Evolutionary conservation across 2,888 invertebrate genomes (phyloP).

Genomic region (Stenodema calcarata): DNA sequence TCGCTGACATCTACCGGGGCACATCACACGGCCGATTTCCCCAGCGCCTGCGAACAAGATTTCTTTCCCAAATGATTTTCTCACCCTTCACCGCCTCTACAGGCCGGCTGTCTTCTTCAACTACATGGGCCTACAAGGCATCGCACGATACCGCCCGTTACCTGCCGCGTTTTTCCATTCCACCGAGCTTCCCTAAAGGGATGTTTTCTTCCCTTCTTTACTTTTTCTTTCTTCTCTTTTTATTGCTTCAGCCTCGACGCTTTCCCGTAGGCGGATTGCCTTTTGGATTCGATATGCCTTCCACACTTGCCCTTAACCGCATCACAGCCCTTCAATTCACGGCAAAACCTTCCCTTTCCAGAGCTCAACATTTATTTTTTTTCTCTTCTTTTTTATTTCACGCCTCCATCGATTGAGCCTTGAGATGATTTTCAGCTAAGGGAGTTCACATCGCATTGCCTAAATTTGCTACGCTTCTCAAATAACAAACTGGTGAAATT

Average conservation of each 20-base stretch:
- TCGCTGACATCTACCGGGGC: not conserved
- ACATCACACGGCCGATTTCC: not conserved
- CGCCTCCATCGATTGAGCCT: not conserved
- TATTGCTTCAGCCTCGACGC: constrained; percentile 41
- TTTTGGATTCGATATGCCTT: constrained; percentile 40
- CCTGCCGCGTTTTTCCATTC: constrained; percentile 36
- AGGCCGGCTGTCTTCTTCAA: not conserved
- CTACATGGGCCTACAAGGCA: not conserved
- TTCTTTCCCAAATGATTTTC: not conserved
- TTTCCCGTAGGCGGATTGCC: constrained; percentile 39
- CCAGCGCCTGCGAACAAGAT: not conserved
- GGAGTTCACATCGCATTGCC: not conserved
- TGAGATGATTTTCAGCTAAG: not conserved
- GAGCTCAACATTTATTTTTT: not conserved
- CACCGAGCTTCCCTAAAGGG: constrained; percentile 6
- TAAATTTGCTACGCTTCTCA: not conserved
- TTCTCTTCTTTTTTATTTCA: not conserved
- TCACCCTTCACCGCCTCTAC: not conserved
- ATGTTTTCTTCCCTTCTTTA: constrained; percentile 6
- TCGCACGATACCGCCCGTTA: not conserved
- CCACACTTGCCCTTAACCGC: constrained; percentile 30
- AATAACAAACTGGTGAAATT: too few relatives aligned
- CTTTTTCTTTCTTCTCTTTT: constrained; percentile 11
- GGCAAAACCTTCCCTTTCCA: constrained; percentile 5
- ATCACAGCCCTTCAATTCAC: constrained; percentile 41